Conservation (phyloP, 1,140 invertebrate genomes). For the Drosophila setifemur region DNA sequence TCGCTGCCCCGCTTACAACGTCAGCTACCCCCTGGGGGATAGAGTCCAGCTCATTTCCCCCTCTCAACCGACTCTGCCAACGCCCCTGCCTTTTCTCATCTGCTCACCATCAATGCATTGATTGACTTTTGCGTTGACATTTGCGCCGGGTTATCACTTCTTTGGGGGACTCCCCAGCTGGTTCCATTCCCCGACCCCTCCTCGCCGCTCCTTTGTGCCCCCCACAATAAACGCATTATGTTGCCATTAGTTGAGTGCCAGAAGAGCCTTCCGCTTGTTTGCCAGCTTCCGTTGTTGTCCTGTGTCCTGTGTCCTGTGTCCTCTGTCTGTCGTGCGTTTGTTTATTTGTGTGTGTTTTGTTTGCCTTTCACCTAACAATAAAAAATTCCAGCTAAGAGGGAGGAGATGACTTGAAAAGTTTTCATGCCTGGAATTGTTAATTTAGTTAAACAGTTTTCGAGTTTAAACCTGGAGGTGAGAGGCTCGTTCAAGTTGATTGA, state of each 20-base stretch:
- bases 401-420: slow-evolving; percentile 54
- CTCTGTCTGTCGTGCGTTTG: slow-evolving; percentile 30
- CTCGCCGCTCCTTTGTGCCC: slow-evolving; percentile 31
- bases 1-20: slow-evolving; percentile 40
- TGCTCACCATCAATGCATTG: slow-evolving; percentile 46
- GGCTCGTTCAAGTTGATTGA: slow-evolving; percentile 11
- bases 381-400: slow-evolving; percentile 49
- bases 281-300: slow-evolving; percentile 70
- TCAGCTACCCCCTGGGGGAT: slow-evolving; percentile 2
- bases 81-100: background rate
- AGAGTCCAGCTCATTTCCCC: background rate
- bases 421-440: slow-evolving; percentile 71
- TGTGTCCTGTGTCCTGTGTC: slow-evolving; percentile 28
- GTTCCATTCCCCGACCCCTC: background rate
- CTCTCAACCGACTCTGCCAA: background rate
- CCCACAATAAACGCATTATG: slow-evolving; percentile 79
- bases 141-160: slow-evolving; percentile 70
- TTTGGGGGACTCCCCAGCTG: slow-evolving; percentile 39
- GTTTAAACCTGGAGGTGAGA: background rate
- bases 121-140: slow-evolving; percentile 80
- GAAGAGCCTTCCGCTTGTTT: slow-evolving; percentile 79
- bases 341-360: slow-evolving; percentile 23
- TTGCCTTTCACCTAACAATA: slow-evolving; percentile 57
- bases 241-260: slow-evolving; percentile 78
- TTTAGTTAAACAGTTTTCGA: slow-evolving; percentile 66